These are phyloP conservation scores for Bactericera cockerelli DNA, from an alignment of 1,140 invertebrate species.

Conservation along the genomic window DNA sequence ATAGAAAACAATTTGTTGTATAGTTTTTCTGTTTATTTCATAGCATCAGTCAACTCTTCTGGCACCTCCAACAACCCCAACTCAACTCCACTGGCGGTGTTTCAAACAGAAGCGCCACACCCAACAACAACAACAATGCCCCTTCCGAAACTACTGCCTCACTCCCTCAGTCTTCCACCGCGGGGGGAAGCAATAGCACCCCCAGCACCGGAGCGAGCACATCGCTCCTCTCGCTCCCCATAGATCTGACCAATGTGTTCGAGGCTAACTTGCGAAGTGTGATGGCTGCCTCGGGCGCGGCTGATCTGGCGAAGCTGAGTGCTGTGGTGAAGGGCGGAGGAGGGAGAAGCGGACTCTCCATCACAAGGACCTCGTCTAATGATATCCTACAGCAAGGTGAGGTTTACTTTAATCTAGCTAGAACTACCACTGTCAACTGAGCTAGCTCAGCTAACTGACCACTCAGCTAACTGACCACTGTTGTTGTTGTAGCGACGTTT, in stretches of 20 bases:
- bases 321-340: neutral
- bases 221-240: conserved; percentile 5
- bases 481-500: no score
- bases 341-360: neutral
- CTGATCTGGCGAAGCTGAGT: conserved; percentile 27
- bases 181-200: conserved; percentile 4
- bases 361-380: neutral
- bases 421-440: conserved; percentile 28
- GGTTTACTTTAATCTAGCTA: conserved; percentile 28
- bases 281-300: conserved; percentile 17
- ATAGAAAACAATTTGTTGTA: no score
- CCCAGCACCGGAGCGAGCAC: conserved; percentile 15
- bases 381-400: conserved; percentile 5
- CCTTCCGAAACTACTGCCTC: neutral
- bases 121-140: neutral
- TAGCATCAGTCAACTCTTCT: no score
- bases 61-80: no score
- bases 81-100: no score
- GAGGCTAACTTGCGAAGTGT: conserved; percentile 7
- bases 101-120: neutral
- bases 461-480: no score
- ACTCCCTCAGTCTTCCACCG: neutral
- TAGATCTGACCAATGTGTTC: conserved; percentile 14
- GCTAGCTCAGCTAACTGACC: no score
- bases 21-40: no score